Percentiles rank a stretch among this genome's conserved stretches.
phyloP scores from a whole-genome alignment of 1,140 invertebrate species.

The Dendroctonus ponderosae region DNA sequence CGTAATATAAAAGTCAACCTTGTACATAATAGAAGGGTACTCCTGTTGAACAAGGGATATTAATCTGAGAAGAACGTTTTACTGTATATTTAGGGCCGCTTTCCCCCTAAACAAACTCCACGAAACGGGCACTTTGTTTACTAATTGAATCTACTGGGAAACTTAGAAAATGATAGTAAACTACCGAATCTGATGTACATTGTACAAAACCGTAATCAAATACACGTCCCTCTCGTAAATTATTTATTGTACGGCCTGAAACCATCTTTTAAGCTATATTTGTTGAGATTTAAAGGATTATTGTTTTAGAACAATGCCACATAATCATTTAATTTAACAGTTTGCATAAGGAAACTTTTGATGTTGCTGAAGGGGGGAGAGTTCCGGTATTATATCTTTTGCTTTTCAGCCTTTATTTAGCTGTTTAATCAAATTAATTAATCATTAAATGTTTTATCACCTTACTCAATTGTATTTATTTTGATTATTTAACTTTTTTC shows the following conservation, averaged over 20 bases:
- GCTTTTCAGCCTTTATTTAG: too few species aligned
- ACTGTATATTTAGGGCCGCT: constrained; percentile 34
- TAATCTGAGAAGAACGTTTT: constrained; percentile 36
- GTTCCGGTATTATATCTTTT: too few species aligned
- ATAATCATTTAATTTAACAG: background rate
- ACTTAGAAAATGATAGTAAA: constrained; percentile 35
- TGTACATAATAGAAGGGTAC: constrained; percentile 30
- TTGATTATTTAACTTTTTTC: too few species aligned
- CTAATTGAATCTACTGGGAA: constrained; percentile 33
- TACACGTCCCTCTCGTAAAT: constrained; percentile 19
- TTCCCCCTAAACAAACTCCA: constrained; percentile 30
- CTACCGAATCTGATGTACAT: constrained; percentile 26
- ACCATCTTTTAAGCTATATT: constrained; percentile 13
- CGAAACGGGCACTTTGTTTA: constrained; percentile 35
- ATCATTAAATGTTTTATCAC: too few species aligned
- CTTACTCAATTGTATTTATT: too few species aligned
- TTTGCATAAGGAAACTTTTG: background rate
- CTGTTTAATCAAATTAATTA: too few species aligned
- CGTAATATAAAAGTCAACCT: constrained; percentile 35
- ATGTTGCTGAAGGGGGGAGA: too few species aligned
- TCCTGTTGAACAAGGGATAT: constrained; percentile 36
- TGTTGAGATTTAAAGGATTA: constrained; percentile 17
- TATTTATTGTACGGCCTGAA: constrained; percentile 22
- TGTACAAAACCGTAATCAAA: constrained; percentile 34
- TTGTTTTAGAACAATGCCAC: constrained; percentile 22